Base-by-base conservation (phyloP, 2,113 vertebrate species). In the Daboia siamensis region DNA sequence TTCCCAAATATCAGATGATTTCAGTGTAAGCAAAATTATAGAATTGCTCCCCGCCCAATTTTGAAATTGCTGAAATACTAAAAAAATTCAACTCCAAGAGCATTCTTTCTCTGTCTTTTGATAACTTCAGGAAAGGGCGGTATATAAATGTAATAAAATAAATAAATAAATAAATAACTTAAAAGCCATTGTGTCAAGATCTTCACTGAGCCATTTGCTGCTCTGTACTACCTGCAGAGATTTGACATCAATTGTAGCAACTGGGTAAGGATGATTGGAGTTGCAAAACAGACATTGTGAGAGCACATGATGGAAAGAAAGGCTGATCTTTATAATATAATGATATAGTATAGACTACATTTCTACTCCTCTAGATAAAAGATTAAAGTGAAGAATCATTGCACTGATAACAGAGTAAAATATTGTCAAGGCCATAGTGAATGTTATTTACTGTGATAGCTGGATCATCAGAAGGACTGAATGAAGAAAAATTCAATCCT, bases 51-150 rank as follows among this genome's bases (percentile, higher is more conserved):
- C 93, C 89, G 86, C 56, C 33, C 87, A 57, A 93, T 88, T 95
- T 96, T 93, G 89, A 93, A 95, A 91, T 88, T 92, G 93, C 89
- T 88, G 93, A 96, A 94, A 94, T 95, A 87, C 26, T 26, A 24
- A 24, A 26, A 61, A 11, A 10, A 9, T 69, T 69, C 64, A n/a
- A 69, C 12, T 12, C 12, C 64, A 15, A 69, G 29, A 69, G 64
- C 11, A 29, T 1, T 29, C 29, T 88, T 56, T 9, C 51, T 87
- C 33, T 88, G 55, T 44, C 54, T 57, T 88, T 88, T 44, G n/a
- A n/a, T n/a, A n/a, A n/a, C n/a, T n/a, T n/a, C n/a, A n/a, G n/a
- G n/a, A n/a, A n/a, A n/a, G n/a, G n/a, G n/a, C n/a, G n/a, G n/a
- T n/a, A n/a, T n/a, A n/a, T n/a, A n/a, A n/a, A n/a, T n/a, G n/a